Conservation (phyloP, 1,140 invertebrate genomes). For the Drosophila kikkawai region DNA sequence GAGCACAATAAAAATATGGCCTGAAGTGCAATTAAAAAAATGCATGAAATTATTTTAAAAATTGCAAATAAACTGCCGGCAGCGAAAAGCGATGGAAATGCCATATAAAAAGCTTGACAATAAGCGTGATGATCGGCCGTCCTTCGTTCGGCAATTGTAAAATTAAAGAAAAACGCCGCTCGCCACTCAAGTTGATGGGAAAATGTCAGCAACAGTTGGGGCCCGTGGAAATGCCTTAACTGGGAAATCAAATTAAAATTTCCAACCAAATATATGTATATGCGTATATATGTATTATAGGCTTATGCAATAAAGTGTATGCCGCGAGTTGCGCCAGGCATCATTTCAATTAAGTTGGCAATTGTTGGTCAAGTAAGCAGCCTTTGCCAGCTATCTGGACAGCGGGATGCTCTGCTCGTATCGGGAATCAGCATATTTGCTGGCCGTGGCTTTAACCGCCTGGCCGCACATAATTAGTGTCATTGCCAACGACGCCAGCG, state of each 20-base stretch:
- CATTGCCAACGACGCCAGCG: slow-evolving; percentile 47
- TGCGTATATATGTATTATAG: not conserved
- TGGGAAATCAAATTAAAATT: slow-evolving; percentile 59
- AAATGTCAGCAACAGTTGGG: slow-evolving; percentile 75
- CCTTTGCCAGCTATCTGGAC: not conserved
- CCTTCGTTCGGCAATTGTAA: slow-evolving; percentile 9
- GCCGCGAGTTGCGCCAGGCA: slow-evolving; percentile 28
- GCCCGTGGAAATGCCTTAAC: slow-evolving; percentile 52
- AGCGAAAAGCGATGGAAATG: slow-evolving; percentile 5
- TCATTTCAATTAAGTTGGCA: slow-evolving; percentile 72
- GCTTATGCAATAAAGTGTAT: slow-evolving; percentile 31
- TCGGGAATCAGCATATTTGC: slow-evolving; percentile 53
- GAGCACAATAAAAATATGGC: slow-evolving; percentile 18
- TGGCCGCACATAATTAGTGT: slow-evolving; percentile 73
- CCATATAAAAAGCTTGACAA: slow-evolving; percentile 5
- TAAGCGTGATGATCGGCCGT: slow-evolving; percentile 5
- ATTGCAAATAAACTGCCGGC: slow-evolving; percentile 7
- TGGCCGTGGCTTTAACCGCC: slow-evolving; percentile 45
- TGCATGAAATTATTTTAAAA: slow-evolving; percentile 30
- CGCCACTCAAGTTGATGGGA: slow-evolving; percentile 73
- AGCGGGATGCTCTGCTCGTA: slow-evolving; percentile 12
- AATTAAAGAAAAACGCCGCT: slow-evolving; percentile 38
- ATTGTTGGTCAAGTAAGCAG: slow-evolving; percentile 56
- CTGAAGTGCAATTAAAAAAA: slow-evolving; percentile 53
- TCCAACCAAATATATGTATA: slow-evolving; percentile 26